Evolutionary conservation across 2,888 invertebrate species (phyloP).

Genomic region (Drosophila nigricruria): DNA sequence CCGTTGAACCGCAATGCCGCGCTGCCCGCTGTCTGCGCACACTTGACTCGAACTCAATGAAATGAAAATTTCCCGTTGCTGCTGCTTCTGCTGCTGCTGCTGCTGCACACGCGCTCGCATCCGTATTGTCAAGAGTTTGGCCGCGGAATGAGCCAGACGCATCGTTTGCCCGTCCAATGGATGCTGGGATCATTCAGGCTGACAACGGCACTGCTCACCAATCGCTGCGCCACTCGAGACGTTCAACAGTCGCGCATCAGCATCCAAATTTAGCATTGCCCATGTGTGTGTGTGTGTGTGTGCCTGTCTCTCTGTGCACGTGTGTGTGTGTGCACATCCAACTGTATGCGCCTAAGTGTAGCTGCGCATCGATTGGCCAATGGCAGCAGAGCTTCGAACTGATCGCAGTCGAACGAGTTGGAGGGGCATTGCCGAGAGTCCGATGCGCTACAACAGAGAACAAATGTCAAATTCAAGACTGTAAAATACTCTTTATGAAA

Average conservation of each 20-base stretch:
- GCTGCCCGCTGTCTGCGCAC: slow-evolving; percentile 14
- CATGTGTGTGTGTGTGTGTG: not conserved
- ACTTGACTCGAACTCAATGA: slow-evolving; percentile 31
- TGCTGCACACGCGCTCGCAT: slow-evolving; percentile 57
- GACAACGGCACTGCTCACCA: slow-evolving; percentile 31
- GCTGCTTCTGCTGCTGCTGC: slow-evolving; percentile 3
- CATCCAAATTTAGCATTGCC: slow-evolving; percentile 50
- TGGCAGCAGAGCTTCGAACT: slow-evolving; percentile 22
- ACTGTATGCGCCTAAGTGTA: not conserved
- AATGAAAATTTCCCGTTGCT: slow-evolving; percentile 21
- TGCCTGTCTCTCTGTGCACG: not conserved
- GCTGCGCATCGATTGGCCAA: slow-evolving; percentile 31
- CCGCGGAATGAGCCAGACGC: slow-evolving; percentile 76
- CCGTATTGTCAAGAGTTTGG: slow-evolving; percentile 70
- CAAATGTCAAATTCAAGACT: too few relatives aligned
- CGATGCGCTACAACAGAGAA: slow-evolving; percentile 14
- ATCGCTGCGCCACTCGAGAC: slow-evolving; percentile 58
- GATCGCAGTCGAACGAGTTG: slow-evolving; percentile 1
- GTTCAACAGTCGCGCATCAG: slow-evolving; percentile 41
- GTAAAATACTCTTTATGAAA: too few relatives aligned
- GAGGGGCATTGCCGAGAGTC: not conserved
- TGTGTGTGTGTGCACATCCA: slow-evolving; percentile 6
- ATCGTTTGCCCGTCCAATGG: slow-evolving; percentile 45
- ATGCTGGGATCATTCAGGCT: slow-evolving; percentile 28
- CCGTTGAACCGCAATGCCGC: slow-evolving; percentile 22